Conservation (phyloP, 2,888 invertebrate species). For the Plutella xylostella region DNA sequence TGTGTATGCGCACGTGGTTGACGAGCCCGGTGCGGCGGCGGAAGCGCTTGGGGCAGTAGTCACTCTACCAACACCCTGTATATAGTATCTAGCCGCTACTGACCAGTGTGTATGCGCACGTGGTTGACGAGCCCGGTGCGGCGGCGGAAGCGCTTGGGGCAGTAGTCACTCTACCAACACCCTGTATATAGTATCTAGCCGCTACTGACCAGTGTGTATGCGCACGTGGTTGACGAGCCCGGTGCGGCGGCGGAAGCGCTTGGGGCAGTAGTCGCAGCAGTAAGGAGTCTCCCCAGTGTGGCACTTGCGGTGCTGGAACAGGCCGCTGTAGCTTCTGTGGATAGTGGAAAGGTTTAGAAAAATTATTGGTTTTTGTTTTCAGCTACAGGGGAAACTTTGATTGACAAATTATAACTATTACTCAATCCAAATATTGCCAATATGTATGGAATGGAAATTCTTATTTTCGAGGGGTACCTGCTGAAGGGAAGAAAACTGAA, state of each 20-base stretch:
- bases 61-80: slow-evolving; percentile 58
- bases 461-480: no score
- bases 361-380: no score
- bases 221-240: slow-evolving; percentile 54
- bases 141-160: slow-evolving; percentile 50
- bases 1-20: slow-evolving; percentile 50
- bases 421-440: background rate
- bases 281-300: slow-evolving; percentile 55
- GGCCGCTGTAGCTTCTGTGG: slow-evolving; percentile 52
- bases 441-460: no score
- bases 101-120: slow-evolving; percentile 45
- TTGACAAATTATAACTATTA: no score
- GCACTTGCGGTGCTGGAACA: slow-evolving; percentile 50
- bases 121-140: slow-evolving; percentile 59
- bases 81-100: no score
- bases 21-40: slow-evolving; percentile 52
- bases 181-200: no score
- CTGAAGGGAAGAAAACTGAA: no score
- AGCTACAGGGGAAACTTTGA: no score
- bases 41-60: slow-evolving; percentile 56
- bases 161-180: no score
- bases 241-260: slow-evolving; percentile 47
- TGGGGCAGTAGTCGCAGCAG: slow-evolving; percentile 58
- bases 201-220: slow-evolving; percentile 46
- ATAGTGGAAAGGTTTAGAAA: no score